phyloP scores from a whole-genome alignment of 1,140 invertebrate genomes.

The Tetragnatha versicolor region DNA sequence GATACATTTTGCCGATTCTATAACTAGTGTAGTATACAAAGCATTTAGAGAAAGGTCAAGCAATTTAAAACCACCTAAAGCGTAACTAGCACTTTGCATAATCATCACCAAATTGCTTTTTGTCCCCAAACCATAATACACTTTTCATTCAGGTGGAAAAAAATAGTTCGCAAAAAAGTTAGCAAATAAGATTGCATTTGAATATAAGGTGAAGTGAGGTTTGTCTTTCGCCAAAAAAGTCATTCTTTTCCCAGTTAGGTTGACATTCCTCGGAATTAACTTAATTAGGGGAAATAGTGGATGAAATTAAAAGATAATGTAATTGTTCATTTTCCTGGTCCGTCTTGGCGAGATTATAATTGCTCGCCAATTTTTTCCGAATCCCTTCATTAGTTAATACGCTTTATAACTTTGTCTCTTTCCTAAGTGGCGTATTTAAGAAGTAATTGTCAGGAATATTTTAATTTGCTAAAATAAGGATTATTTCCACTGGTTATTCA shows the following conservation, averaged over 20 bases:
- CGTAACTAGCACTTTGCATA: no score
- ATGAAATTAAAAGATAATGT: slow-evolving; percentile 49
- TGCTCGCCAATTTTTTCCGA: neutral
- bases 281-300: slow-evolving; percentile 44
- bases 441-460: slow-evolving; percentile 27
- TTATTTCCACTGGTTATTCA: neutral
- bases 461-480: slow-evolving; percentile 7
- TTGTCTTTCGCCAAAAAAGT: slow-evolving; percentile 26
- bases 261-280: slow-evolving; percentile 38
- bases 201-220: slow-evolving; percentile 10
- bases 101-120: no score
- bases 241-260: slow-evolving; percentile 1
- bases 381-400: slow-evolving; percentile 30
- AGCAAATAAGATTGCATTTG: slow-evolving; percentile 7
- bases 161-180: neutral
- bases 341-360: slow-evolving; percentile 2
- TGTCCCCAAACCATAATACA: slow-evolving; percentile 1
- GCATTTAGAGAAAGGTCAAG: no score
- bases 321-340: slow-evolving; percentile 28
- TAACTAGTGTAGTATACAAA: no score
- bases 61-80: no score
- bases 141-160: no score
- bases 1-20: no score
- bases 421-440: slow-evolving; percentile 18
- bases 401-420: slow-evolving; percentile 26